Percentiles rank a stretch among this genome's conserved stretches.
Evolutionary conservation across 2,888 invertebrate species (phyloP).

Genomic region (Leucoma salicis): DNA sequence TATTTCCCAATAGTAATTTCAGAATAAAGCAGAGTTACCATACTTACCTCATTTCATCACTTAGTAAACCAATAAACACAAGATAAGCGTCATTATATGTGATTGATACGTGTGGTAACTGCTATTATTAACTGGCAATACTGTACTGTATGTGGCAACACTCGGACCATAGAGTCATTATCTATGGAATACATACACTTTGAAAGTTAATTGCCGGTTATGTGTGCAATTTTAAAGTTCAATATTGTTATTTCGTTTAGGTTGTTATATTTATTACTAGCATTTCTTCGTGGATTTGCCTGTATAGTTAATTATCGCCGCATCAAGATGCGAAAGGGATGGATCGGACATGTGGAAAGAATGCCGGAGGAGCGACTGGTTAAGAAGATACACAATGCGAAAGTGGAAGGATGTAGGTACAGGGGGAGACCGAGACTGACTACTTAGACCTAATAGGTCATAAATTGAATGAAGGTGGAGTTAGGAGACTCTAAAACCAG

Average conservation of each 20-base stretch:
- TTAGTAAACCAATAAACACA: slow-evolving; percentile 28
- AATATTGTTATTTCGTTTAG: background rate
- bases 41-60: slow-evolving; percentile 18
- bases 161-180: slow-evolving; percentile 15
- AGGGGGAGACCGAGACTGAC: too few species aligned
- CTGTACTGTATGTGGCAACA: slow-evolving; percentile 28
- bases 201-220: slow-evolving; percentile 6
- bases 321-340: too few species aligned
- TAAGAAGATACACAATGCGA: too few species aligned
- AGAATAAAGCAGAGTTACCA: too few species aligned
- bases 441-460: too few species aligned
- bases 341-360: too few species aligned
- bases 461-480: too few species aligned
- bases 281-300: background rate
- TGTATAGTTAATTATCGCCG: too few species aligned
- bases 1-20: too few species aligned
- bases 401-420: too few species aligned
- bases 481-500: too few species aligned
- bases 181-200: slow-evolving; percentile 6
- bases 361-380: too few species aligned
- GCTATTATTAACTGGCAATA: slow-evolving; percentile 27
- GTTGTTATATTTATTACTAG: background rate
- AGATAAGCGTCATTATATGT: slow-evolving; percentile 27
- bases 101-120: slow-evolving; percentile 28
- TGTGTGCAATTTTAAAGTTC: slow-evolving; percentile 6